phyloP scores from a whole-genome alignment of 2,888 invertebrate species.

The Tinea trinotella region DNA sequence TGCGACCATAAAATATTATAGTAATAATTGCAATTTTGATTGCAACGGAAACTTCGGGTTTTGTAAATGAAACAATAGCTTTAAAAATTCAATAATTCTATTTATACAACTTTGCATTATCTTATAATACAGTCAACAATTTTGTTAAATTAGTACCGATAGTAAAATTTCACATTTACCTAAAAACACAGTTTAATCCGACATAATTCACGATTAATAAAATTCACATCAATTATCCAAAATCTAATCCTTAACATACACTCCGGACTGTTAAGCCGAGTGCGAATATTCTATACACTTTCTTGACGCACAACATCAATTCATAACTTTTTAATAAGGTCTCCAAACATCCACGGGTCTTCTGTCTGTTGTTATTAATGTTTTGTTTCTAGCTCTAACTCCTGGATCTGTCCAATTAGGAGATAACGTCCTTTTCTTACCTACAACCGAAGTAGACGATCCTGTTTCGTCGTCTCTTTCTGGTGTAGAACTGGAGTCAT shows the following conservation, averaged over 20 bases:
- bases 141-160: constrained; percentile 52
- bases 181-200: constrained; percentile 45
- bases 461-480: constrained; percentile 56
- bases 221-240: constrained; percentile 6
- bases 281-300: constrained; percentile 22
- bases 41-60: too few relatives aligned
- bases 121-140: constrained; percentile 71
- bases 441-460: constrained; percentile 51
- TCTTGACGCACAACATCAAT: constrained; percentile 25
- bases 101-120: constrained; percentile 66
- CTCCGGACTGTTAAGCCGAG: constrained; percentile 33
- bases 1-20: background rate
- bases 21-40: background rate
- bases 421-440: constrained; percentile 67
- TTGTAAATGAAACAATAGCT: constrained; percentile 10
- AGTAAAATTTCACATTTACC: constrained; percentile 62
- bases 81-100: constrained; percentile 67
- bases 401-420: constrained; percentile 64
- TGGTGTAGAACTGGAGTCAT: constrained; percentile 55
- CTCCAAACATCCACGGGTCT: constrained; percentile 83
- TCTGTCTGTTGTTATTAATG: constrained; percentile 55
- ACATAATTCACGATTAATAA: constrained; percentile 3
- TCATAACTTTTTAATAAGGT: constrained; percentile 69
- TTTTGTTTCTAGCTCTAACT: constrained; percentile 58
- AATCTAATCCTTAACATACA: constrained; percentile 7